Percentiles rank a stretch among this genome's conserved stretches.
phyloP scores from a whole-genome alignment of 1,140 invertebrate species.

The Nymphalis io region DNA sequence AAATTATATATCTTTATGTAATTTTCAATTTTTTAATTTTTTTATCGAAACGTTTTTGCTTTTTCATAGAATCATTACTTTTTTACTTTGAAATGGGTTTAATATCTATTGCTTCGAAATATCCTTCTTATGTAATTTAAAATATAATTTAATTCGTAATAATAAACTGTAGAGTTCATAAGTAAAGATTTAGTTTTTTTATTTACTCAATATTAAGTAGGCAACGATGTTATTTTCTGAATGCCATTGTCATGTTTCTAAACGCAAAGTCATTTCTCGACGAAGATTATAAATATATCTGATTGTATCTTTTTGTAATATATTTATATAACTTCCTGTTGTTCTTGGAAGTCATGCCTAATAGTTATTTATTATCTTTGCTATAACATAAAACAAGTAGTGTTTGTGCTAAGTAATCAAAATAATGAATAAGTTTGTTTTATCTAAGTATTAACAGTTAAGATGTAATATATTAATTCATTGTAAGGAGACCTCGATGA shows the following conservation, averaged over 20 bases:
- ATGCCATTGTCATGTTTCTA: not conserved
- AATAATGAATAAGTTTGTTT: too few relatives aligned
- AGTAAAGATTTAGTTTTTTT: not conserved
- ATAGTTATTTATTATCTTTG: slow-evolving; percentile 1
- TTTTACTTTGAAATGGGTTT: not conserved
- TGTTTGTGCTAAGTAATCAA: not conserved
- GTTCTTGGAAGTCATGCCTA: not conserved
- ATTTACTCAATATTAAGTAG: not conserved
- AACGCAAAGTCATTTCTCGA: not conserved
- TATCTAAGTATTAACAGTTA: too few relatives aligned
- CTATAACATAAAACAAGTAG: not conserved
- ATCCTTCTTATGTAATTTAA: not conserved
- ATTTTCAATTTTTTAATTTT: slow-evolving; percentile 13
- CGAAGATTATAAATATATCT: not conserved
- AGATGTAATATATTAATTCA: too few relatives aligned
- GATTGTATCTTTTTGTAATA: slow-evolving; percentile 1
- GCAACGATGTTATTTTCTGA: not conserved
- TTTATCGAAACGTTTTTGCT: slow-evolving; percentile 16
- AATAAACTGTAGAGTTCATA: not conserved
- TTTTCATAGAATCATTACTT: slow-evolving; percentile 1
- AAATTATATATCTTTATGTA: slow-evolving; percentile 20
- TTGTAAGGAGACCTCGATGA: too few relatives aligned
- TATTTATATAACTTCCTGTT: slow-evolving; percentile 2
- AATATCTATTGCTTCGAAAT: not conserved
- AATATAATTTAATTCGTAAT: not conserved